Evolutionary conservation across 2,888 invertebrate genomes (phyloP), one percentile per base, ranked within the genome.

Genomic region (Torymus aiolomorphi): DNA sequence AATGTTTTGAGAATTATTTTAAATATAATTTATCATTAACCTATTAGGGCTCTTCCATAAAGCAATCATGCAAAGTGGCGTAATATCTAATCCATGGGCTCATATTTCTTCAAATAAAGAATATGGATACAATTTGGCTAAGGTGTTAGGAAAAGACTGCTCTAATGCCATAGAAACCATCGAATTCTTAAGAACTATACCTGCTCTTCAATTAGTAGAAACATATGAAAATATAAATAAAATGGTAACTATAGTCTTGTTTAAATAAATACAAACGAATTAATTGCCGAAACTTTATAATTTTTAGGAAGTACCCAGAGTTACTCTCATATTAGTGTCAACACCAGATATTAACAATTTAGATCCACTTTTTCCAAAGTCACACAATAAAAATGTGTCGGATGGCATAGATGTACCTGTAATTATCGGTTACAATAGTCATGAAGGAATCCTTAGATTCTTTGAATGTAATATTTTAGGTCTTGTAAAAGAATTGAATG

Each of bases 401-500:
- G 73, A 82, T 0, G 88, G 88, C 56, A 83, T 91, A 13, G 91
- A 91, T 86, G 91, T 93, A 1, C 93, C 93, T 0, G 89, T 90
- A n/a, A 90, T 93, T 82, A 85, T 91, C 42, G 93, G 93, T 1
- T 91, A 91, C 83, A 92, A 91, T 80, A 88, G 90, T 31, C 89
- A 91, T 51, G 93, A 93, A 86, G 92, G 92, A 14, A 88, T 92
- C 42, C 76, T 91, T 2, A 11, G n/a, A 11, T 20, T 80, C 2
- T 12, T 42, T 52, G 31, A 70, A 12, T 31, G 31, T 4, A 16
- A 67, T 2, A 20, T 52, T 72, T n/a, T 70, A 2, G 52, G 84
- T 24, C 61, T 2, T 11, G 56, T 82, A 2, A 24, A 42, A 57
- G 66, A 73, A 12, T 62, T 85, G 0, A 73, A 76, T 49, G 89